Percentiles rank a stretch among this genome's conserved stretches.
These are phyloP conservation scores for Odontothrips loti DNA, from an alignment of 2,888 invertebrate species.

Conservation along the genomic window DNA sequence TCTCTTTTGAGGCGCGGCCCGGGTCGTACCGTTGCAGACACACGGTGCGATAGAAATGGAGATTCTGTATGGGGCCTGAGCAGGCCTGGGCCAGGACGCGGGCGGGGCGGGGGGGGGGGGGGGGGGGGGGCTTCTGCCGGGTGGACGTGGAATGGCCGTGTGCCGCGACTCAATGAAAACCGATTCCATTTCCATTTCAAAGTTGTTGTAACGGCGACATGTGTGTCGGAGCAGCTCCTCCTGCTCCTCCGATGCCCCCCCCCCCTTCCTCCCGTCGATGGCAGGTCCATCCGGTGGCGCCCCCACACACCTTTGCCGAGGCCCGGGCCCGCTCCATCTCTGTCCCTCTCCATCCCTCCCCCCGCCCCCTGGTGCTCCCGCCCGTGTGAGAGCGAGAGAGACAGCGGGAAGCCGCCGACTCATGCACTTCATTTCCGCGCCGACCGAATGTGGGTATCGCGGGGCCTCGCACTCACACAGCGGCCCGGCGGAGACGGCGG, in stretches of 20 bases:
- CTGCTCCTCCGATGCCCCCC: too few relatives aligned
- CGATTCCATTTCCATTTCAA: constrained; percentile 21
- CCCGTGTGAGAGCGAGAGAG: too few relatives aligned
- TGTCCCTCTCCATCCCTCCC: neutral
- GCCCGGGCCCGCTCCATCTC: neutral
- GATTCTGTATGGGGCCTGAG: neutral
- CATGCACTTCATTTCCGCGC: neutral
- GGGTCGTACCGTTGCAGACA: too few relatives aligned
- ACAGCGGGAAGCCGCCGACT: neutral
- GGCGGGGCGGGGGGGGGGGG: too few relatives aligned
- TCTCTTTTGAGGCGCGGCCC: too few relatives aligned
- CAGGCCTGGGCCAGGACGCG: too few relatives aligned
- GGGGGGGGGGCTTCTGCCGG: too few relatives aligned
- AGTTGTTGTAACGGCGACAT: constrained; percentile 3
- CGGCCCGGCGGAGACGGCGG: too few relatives aligned
- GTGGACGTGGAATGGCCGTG: neutral
- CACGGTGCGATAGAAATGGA: constrained; percentile 7
- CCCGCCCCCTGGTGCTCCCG: too few relatives aligned
- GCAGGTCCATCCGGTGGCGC: neutral
- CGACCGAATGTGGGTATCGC: neutral
- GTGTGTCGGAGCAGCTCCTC: neutral
- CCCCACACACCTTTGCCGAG: neutral
- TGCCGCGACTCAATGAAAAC: constrained; percentile 1
- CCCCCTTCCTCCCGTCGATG: too few relatives aligned
- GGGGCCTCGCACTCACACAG: neutral